Evolutionary conservation across 2,797 vertebrate genomes (phyloP), one percentile per base, ranked within the genome.

Genomic region (Molossus molossus): DNA sequence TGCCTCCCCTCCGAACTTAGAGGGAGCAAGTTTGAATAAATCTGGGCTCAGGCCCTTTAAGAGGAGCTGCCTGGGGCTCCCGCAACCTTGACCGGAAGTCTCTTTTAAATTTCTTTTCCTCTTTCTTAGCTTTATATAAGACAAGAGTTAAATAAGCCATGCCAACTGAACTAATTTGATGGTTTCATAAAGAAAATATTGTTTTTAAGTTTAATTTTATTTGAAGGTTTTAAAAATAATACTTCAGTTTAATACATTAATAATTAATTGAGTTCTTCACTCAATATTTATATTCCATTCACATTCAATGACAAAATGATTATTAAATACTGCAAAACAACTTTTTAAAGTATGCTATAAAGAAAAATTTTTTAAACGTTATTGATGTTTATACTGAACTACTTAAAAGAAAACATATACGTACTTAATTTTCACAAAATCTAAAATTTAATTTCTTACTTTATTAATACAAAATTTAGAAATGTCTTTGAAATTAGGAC

Each of bases 191-290:
- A 83, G 27, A 18, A 97, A 72, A 91, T 94, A 29, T n/a, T 91
- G 18, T 92, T 90, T 82, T 45, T 53, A 73, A 75, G 21, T n/a
- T 58, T 65, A 91, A 64, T 65, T 94, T 90, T 82, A 50, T 88
- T 75, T 87, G 53, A 85, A 94, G 15, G 0, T 87, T 96, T 91
- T 50, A 70, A 94, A 96, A 94, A 83, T 67, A 77, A 67, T 91
- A 13, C 1, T 60, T 90, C 60, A 94, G 33, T 23, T 40, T 86
- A 64, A 58, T 37, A 55, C 5, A 50, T 50, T 75, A 72, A 9
- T 75, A 72, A 9, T 77, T 58, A 37, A 50, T 76, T 70, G 27
- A 79, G 81, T 89, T 85, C 27, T 64, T 90, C 20, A 18, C 25
- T 89, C 18, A 73, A 3, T 79, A 3, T 90, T 90, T 77, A 55